A percentile compares a stretch with the other conserved stretches of the same genome.
These are phyloP conservation scores for Akabosia matsudoensis DNA, from an alignment of 1,140 invertebrate species.

Conservation along the genomic window DNA sequence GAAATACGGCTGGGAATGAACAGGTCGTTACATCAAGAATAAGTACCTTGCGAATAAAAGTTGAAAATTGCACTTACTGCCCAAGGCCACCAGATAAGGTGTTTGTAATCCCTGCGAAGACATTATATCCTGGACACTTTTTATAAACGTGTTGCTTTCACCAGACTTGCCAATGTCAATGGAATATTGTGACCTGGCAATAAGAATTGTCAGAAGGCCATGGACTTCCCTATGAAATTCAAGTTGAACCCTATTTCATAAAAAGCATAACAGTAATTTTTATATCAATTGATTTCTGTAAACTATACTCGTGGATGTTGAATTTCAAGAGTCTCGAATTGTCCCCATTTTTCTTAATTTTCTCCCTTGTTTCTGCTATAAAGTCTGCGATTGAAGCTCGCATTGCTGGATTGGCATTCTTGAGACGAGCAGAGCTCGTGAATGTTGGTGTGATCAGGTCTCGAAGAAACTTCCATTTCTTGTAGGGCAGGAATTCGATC, in stretches of 20 bases:
- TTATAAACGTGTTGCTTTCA: background rate
- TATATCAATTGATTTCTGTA: background rate
- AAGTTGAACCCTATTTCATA: no score
- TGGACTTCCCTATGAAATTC: background rate
- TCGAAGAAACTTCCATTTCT: background rate
- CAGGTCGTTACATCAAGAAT: no score
- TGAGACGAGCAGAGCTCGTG: background rate
- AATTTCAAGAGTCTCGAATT: background rate
- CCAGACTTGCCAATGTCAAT: background rate
- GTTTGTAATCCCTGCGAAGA: no score
- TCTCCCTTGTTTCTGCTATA: background rate
- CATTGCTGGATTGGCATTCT: background rate
- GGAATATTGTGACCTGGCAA: background rate
- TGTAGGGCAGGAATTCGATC: constrained; percentile 27
- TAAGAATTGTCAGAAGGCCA: background rate
- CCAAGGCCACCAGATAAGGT: no score
- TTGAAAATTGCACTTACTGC: no score
- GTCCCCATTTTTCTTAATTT: background rate
- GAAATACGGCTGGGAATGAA: background rate
- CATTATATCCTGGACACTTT: background rate
- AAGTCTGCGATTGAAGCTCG: background rate
- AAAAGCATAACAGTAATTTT: background rate
- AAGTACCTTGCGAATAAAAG: no score
- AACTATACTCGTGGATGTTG: background rate
- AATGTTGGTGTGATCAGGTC: background rate